phyloP scores from a whole-genome alignment of 2,113 vertebrate genomes.

The Melanostigma gelatinosum region DNA sequence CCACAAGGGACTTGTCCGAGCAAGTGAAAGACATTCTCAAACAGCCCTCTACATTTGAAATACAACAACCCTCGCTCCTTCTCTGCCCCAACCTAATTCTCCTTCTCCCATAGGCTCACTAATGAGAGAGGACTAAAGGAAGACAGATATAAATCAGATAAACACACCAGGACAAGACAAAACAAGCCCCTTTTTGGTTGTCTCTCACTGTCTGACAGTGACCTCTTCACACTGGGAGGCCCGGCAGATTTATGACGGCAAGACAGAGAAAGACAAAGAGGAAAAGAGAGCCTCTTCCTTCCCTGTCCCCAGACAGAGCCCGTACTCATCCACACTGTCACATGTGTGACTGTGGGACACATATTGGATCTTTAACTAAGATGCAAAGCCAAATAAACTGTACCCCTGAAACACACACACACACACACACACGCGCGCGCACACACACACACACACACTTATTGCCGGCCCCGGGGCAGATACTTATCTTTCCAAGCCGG shows the following conservation, averaged over 20 bases:
- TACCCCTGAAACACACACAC: not conserved
- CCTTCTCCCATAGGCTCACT: conserved; percentile 40
- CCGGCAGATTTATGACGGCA: conserved; percentile 70
- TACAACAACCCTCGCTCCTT: conserved; percentile 5
- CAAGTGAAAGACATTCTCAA: conserved; percentile 54
- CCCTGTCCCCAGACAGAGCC: conserved; percentile 26
- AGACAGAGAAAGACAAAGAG: conserved; percentile 41
- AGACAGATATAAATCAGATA: conserved; percentile 75
- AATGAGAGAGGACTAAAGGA: conserved; percentile 59
- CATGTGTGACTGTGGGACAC: conserved; percentile 7
- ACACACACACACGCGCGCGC: conserved; percentile 2
- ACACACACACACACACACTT: conserved; percentile 10
- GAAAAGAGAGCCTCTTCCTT: conserved; percentile 24
- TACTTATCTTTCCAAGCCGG: conserved; percentile 53
- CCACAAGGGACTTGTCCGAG: conserved; percentile 43
- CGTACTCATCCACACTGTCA: conserved; percentile 22
- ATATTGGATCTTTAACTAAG: conserved; percentile 7
- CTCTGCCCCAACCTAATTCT: conserved; percentile 13
- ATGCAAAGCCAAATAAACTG: not conserved
- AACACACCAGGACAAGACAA: conserved; percentile 73
- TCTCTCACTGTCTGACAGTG: conserved; percentile 69
- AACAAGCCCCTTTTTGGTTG: conserved; percentile 71
- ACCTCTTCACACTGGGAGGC: conserved; percentile 72
- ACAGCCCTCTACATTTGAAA: conserved; percentile 33
- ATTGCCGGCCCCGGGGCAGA: conserved; percentile 23